Conservation (phyloP, 2,113 vertebrate species). For the Rhineura floridana region DNA sequence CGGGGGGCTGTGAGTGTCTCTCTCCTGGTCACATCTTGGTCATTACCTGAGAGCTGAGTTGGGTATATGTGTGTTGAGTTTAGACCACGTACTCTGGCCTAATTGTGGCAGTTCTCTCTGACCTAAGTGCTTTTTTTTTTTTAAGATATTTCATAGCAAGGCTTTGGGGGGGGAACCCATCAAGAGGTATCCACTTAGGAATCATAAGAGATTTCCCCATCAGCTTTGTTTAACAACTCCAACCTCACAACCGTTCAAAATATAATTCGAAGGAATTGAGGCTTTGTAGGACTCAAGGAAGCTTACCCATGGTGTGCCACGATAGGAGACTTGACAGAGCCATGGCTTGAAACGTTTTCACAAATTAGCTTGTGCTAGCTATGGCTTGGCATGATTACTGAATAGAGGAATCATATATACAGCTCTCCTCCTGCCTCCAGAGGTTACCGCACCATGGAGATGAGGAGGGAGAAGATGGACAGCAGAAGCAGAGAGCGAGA, state of each 20-base stretch:
- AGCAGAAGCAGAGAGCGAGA: background rate
- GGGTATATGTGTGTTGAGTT: too few relatives aligned
- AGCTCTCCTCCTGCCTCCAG: background rate
- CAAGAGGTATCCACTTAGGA: too few relatives aligned
- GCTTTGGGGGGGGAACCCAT: too few relatives aligned
- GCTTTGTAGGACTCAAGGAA: background rate
- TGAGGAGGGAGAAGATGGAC: background rate
- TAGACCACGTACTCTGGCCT: background rate
- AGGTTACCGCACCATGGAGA: background rate
- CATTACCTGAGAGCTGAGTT: background rate
- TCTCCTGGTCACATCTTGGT: background rate
- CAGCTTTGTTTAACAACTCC: background rate
- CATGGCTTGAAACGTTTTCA: background rate
- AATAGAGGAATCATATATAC: background rate
- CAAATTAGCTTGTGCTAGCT: background rate
- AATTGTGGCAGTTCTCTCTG: background rate
- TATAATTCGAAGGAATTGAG: background rate
- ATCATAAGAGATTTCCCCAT: background rate
- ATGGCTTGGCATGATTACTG: background rate
- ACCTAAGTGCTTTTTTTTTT: background rate
- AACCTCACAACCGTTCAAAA: background rate
- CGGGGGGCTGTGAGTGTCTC: background rate
- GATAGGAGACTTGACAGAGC: background rate
- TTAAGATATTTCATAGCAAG: too few relatives aligned
- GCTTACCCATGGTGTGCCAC: background rate